Evolutionary conservation across 2,888 invertebrate genomes (phyloP).

Genomic region (Therioaphis trifolii): DNA sequence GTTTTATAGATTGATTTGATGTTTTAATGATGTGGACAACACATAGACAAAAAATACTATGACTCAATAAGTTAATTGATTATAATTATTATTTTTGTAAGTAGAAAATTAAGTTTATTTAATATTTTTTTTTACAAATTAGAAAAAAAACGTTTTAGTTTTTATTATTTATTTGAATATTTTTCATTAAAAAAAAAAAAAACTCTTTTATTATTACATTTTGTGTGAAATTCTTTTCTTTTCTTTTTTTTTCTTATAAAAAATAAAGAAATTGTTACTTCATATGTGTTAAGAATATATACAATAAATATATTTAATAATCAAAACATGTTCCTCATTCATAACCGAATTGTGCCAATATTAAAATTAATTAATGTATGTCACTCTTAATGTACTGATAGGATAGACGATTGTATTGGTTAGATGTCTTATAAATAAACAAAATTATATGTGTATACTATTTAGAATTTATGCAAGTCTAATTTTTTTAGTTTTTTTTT

Average conservation of each 20-base stretch:
- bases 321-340: conserved; percentile 56
- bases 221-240: conserved; percentile 25
- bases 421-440: conserved; percentile 28
- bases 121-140: conserved; percentile 21
- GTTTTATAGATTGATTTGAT: conserved; percentile 48
- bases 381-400: conserved; percentile 31
- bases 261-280: conserved; percentile 60
- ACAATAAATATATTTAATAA: conserved; percentile 29
- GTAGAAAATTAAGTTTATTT: conserved; percentile 36
- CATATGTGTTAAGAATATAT: conserved; percentile 27
- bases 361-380: neutral
- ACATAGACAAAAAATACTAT: conserved; percentile 28
- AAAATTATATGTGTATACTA: neutral
- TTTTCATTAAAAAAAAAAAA: conserved; percentile 45
- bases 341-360: conserved; percentile 45
- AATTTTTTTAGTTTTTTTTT: neutral
- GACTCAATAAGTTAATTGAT: conserved; percentile 40
- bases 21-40: conserved; percentile 44
- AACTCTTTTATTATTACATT: conserved; percentile 19
- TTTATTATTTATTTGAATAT: conserved; percentile 49
- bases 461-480: neutral
- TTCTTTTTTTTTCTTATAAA: conserved; percentile 24
- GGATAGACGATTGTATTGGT: conserved; percentile 14
- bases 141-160: conserved; percentile 24
- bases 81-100: conserved; percentile 40